phyloP scores from a whole-genome alignment of 2,888 invertebrate species.

The Diploptera punctata region DNA sequence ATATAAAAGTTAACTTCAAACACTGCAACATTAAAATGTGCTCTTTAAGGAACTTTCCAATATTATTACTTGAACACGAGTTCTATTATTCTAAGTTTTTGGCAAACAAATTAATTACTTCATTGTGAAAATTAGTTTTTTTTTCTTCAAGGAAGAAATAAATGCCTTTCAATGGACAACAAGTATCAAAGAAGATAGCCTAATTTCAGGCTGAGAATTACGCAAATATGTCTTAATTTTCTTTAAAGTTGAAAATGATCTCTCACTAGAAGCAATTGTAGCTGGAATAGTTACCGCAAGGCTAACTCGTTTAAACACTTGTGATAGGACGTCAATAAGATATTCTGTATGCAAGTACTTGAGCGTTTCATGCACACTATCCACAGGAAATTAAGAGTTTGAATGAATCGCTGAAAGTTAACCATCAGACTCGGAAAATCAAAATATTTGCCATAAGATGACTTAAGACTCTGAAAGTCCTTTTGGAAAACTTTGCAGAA shows the following conservation, averaged over 20 bases:
- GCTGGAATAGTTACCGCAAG: neutral
- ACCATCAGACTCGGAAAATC: neutral
- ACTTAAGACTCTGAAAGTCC: no score
- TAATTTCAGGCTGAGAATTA: neutral
- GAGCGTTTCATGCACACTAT: slow-evolving; percentile 2
- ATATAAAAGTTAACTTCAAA: neutral
- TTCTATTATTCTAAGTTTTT: neutral
- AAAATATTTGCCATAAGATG: neutral
- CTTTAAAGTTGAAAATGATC: no score
- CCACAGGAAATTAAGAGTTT: neutral
- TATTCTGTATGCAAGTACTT: slow-evolving; percentile 1
- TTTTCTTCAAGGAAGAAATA: neutral
- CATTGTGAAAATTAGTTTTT: neutral
- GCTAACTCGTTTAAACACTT: slow-evolving; percentile 4
- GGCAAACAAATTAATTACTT: slow-evolving; percentile 3
- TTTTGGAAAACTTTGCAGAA: neutral
- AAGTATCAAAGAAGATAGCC: slow-evolving; percentile 9
- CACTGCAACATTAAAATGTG: slow-evolving; percentile 1
- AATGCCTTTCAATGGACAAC: neutral
- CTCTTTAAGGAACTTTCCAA: neutral
- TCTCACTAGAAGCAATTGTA: slow-evolving; percentile 3
- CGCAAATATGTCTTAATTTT: neutral
- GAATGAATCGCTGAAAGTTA: slow-evolving; percentile 16
- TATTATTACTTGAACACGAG: slow-evolving; percentile 2
- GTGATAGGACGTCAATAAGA: neutral